Base-by-base conservation (phyloP, 2,113 vertebrate genomes). In the Psittacula cyanocephala region DNA sequence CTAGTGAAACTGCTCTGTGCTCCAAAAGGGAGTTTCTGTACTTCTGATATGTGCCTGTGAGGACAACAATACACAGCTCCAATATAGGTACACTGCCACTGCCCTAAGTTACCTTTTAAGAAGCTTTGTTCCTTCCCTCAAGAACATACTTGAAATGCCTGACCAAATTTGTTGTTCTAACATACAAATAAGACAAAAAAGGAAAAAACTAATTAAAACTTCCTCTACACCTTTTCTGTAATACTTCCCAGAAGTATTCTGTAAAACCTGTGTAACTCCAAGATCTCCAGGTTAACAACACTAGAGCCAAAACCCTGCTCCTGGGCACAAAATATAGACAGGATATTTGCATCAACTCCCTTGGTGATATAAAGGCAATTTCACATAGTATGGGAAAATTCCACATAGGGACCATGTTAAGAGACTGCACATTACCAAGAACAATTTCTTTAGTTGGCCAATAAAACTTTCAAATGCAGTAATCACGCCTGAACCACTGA, bases 401-500 rank as follows among this genome's bases (percentile, higher is more conserved):
- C 19, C 41, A 33, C 12, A 27, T 4, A 25, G 1, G 0, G 7
- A 2, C 33, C 15, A 4, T 1, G 1, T n/a, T 67, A 44, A 68
- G 33, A 92, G 46, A 59, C 11, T 2, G 13, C 11, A 64, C 28
- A 13, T 94, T 97, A 99, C 99, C 93, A 96, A 97, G 31, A 98
- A 98, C 7, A 96, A 95, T 43, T 98, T 97, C 81, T 97, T 98
- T 50, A 99, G 93, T 13, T 98, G 97, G 31, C 28, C 20, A 46
- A 94, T 97, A 92, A 99, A 98, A 69, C 35, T 95, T 87, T 98
- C 98, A 94, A 99, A 98, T 10, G 98, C 96, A 64, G 93, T 31
- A 37, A 95, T 91, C 62, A 99, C 82, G 33, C 97, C 97, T 20
- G 95, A 88, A 7, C 89, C 96, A 29, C 89, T 53, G 29, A 20